phyloP scores from a whole-genome alignment of 92 coral and sea anemone species.

The Muricea muricata region DNA sequence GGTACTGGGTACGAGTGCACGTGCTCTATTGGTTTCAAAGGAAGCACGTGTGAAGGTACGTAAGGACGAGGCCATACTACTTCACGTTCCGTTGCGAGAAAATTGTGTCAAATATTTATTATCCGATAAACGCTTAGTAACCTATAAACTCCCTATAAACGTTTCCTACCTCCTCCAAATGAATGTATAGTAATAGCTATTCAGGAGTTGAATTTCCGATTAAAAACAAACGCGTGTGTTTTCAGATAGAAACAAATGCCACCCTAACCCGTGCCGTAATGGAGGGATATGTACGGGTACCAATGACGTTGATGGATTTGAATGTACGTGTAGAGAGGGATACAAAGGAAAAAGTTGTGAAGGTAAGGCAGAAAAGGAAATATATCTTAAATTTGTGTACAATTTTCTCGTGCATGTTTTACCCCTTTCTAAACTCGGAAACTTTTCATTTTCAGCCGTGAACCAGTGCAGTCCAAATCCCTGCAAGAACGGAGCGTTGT shows the following conservation, averaged over 20 bases:
- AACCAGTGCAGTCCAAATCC: slow-evolving; percentile 95
- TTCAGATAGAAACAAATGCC: slow-evolving; percentile 91
- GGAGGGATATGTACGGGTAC: slow-evolving; percentile 98
- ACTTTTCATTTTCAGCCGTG: slow-evolving; percentile 60
- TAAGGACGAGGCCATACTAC: background rate
- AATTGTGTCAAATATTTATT: too few species aligned
- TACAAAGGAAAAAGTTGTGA: slow-evolving; percentile 92
- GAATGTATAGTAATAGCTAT: too few species aligned
- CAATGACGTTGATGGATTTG: slow-evolving; percentile 81
- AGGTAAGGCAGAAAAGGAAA: slow-evolving; percentile 61
- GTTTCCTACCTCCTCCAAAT: too few species aligned
- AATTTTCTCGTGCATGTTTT: too few species aligned
- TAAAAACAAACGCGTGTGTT: too few species aligned
- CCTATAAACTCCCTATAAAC: too few species aligned
- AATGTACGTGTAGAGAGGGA: slow-evolving; percentile 96
- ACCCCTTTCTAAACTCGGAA: too few species aligned
- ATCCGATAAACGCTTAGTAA: too few species aligned
- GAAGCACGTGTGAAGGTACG: slow-evolving; percentile 95
- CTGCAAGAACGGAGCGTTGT: slow-evolving; percentile 93
- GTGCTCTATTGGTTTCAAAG: slow-evolving; percentile 90
- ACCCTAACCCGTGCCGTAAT: slow-evolving; percentile 99
- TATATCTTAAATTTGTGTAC: too few species aligned
- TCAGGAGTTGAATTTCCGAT: too few species aligned
- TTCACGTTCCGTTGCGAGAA: background rate
- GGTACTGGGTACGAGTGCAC: slow-evolving; percentile 99